These are phyloP conservation scores for Lepetodrilus schrolli DNA, from an alignment of 2,888 invertebrate genomes.

Conservation along the genomic window DNA sequence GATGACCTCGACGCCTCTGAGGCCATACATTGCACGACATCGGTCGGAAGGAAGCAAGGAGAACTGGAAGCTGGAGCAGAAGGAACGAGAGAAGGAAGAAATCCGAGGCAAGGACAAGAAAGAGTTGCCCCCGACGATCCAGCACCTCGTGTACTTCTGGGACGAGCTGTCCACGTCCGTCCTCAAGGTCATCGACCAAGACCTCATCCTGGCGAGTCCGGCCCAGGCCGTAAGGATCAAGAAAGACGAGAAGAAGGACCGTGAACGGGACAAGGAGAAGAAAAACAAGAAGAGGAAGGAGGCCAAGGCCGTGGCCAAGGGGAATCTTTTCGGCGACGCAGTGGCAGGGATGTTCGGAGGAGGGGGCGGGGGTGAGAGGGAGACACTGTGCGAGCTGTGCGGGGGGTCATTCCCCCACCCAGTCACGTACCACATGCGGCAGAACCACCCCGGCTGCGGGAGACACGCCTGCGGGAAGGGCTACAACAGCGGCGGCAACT, in stretches of 20 bases:
- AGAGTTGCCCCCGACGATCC: constrained; percentile 87
- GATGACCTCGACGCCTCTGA: neutral
- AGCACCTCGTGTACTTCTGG: constrained; percentile 91
- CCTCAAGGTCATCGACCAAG: constrained; percentile 78
- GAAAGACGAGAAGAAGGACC: constrained; percentile 66
- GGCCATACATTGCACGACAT: constrained; percentile 46
- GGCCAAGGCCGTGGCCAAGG: constrained; percentile 71
- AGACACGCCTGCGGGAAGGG: constrained; percentile 89
- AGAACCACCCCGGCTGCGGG: constrained; percentile 92
- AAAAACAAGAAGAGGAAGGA: constrained; percentile 79
- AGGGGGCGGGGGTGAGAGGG: constrained; percentile 68
- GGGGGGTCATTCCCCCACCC: constrained; percentile 80
- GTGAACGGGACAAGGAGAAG: constrained; percentile 68
- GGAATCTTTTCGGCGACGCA: constrained; percentile 65
- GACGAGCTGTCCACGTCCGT: constrained; percentile 84
- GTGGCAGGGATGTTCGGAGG: constrained; percentile 53
- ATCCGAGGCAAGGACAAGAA: constrained; percentile 52
- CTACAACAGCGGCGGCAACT: constrained; percentile 92
- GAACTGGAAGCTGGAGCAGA: constrained; percentile 36
- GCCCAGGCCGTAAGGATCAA: constrained; percentile 68
- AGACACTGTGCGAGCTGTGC: constrained; percentile 88
- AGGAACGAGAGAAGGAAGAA: constrained; percentile 33
- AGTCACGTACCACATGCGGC: constrained; percentile 92
- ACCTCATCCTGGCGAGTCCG: constrained; percentile 80
- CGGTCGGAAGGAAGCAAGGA: constrained; percentile 56